A percentile compares a stretch with the other conserved stretches of the same genome.
Conservation (phyloP, 1,140 invertebrate genomes). For the Bombus haemorrhoidalis region DNA sequence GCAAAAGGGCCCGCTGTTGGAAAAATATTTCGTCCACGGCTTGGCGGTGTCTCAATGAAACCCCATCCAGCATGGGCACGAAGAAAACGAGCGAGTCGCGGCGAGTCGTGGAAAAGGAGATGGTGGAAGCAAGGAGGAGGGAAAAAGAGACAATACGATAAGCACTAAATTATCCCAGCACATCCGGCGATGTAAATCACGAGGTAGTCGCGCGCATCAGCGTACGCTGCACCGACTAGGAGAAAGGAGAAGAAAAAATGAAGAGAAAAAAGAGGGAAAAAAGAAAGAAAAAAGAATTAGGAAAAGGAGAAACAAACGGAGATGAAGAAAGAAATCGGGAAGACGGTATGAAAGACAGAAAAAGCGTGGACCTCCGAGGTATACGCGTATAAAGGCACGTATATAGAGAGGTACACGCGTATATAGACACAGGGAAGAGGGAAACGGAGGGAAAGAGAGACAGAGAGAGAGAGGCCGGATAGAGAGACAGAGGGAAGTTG, state of each 20-base stretch:
- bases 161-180: constrained; percentile 65
- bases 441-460: constrained; percentile 62
- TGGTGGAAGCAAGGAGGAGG: not conserved
- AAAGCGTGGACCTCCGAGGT: constrained; percentile 32
- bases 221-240: constrained; percentile 46
- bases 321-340: constrained; percentile 43
- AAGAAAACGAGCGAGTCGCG: constrained; percentile 2
- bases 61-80: constrained; percentile 5
- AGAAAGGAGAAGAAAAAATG: constrained; percentile 41
- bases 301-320: constrained; percentile 41
- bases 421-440: constrained; percentile 10
- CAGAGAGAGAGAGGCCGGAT: constrained; percentile 61
- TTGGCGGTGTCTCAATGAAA: constrained; percentile 39
- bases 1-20: constrained; percentile 40
- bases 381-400: not conserved
- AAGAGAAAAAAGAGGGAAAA: not conserved
- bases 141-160: constrained; percentile 55
- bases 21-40: constrained; percentile 35
- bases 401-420: not conserved
- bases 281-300: constrained; percentile 36
- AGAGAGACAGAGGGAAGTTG: constrained; percentile 72
- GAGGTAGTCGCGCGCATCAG: constrained; percentile 60
- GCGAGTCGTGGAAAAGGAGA: not conserved
- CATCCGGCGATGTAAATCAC: constrained; percentile 78
- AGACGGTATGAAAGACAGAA: constrained; percentile 62